A percentile compares a stretch with the other conserved stretches of the same genome.
phyloP scores from a whole-genome alignment of 37 sponge, comb jelly and placozoan species.

The Ianthella basta region DNA sequence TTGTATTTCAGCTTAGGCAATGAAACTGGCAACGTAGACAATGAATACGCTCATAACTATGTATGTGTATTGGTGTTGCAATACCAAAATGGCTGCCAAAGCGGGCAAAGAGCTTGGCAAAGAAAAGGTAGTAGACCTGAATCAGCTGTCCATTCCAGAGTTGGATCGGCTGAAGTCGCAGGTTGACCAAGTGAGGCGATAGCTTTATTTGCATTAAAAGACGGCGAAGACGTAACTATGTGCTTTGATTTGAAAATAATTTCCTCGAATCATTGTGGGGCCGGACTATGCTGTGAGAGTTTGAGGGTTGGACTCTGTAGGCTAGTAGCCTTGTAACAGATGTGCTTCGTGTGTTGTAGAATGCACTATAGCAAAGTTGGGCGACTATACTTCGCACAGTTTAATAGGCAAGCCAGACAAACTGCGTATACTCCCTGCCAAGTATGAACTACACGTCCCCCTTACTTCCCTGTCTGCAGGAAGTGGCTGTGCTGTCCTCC shows the following conservation, averaged over 20 bases:
- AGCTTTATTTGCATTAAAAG: not conserved
- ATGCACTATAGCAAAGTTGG: not conserved
- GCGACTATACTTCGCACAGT: too few species aligned
- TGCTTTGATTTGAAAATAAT: not conserved
- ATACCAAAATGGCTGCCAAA: not conserved
- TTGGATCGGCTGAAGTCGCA: conserved; percentile 79
- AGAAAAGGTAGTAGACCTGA: conserved; percentile 47
- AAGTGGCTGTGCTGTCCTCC: conserved; percentile 63
- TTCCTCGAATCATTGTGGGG: not conserved
- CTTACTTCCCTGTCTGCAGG: too few species aligned
- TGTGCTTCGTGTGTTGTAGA: not conserved
- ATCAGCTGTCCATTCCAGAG: conserved; percentile 62
- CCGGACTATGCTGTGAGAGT: too few species aligned
- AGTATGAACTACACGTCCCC: not conserved
- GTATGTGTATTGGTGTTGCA: too few species aligned
- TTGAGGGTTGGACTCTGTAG: too few species aligned
- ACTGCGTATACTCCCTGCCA: not conserved
- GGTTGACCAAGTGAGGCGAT: conserved; percentile 70
- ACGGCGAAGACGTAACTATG: not conserved
- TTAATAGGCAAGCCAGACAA: too few species aligned
- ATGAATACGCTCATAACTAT: too few species aligned
- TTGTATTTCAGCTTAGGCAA: too few species aligned
- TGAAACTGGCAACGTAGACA: too few species aligned
- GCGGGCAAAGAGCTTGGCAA: conserved; percentile 7
- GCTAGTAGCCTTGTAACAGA: not conserved